Conservation (phyloP, 2,888 invertebrate genomes). For the Erebia aethiops region DNA sequence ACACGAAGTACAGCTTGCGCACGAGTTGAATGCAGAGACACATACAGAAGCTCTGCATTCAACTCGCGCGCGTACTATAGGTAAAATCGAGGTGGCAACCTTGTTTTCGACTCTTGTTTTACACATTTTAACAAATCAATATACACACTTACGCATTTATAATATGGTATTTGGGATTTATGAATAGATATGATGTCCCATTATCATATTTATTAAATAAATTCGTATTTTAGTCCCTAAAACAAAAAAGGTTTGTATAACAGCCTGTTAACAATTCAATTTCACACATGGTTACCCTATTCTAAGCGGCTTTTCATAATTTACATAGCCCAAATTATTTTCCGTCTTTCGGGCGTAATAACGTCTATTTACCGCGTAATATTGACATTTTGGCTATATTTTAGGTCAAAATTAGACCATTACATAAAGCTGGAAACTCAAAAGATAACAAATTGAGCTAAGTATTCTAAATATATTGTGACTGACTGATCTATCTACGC, state of each 20-base stretch:
- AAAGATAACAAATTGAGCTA: no score
- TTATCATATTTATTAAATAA: not conserved
- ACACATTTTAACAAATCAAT: no score
- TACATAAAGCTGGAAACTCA: not conserved
- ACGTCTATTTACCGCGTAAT: conserved; percentile 8
- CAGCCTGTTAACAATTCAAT: not conserved
- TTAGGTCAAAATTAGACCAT: not conserved
- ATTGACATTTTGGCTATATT: not conserved
- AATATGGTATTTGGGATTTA: no score
- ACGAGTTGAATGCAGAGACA: no score
- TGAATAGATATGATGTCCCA: not conserved
- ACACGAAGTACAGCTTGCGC: no score
- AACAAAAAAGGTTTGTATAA: not conserved
- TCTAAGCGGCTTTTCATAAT: conserved; percentile 17
- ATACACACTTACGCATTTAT: no score
- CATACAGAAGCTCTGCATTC: no score
- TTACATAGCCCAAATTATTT: conserved; percentile 17
- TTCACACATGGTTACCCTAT: conserved; percentile 20
- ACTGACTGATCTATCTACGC: no score
- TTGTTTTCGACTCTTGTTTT: no score
- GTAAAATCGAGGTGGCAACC: no score
- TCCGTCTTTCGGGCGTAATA: not conserved
- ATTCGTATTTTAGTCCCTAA: not conserved
- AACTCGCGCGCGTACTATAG: no score
- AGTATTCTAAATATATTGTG: no score